Evolutionary conservation across 2,113 vertebrate species (phyloP).

Genomic region (Telmatochromis sp.): DNA sequence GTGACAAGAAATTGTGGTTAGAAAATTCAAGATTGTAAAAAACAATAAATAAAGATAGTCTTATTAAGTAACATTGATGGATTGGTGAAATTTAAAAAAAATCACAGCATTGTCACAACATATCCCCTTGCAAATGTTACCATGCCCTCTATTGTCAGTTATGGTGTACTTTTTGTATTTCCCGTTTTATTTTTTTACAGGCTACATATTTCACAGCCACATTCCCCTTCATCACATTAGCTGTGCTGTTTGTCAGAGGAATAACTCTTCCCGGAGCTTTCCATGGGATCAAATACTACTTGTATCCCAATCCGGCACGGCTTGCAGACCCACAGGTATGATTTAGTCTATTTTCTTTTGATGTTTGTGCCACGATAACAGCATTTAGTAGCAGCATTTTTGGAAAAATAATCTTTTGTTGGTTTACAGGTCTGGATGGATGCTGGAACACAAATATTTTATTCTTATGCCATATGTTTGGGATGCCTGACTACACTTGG

Average conservation of each 20-base stretch:
- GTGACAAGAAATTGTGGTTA: background rate
- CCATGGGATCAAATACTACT: constrained; percentile 81
- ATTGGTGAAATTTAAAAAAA: background rate
- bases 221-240: constrained; percentile 82
- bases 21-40: background rate
- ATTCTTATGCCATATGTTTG: constrained; percentile 61
- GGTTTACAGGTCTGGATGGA: constrained; percentile 65
- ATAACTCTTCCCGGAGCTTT: constrained; percentile 80
- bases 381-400: background rate
- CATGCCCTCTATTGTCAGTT: background rate
- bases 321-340: constrained; percentile 83
- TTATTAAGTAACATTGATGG: background rate
- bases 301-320: constrained; percentile 77
- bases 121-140: background rate
- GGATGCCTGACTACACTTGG: constrained; percentile 61
- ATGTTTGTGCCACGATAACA: background rate
- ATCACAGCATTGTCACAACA: background rate
- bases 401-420: background rate
- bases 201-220: constrained; percentile 87
- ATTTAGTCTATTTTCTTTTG: background rate
- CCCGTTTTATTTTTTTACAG: constrained; percentile 44
- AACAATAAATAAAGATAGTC: background rate
- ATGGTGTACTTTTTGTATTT: background rate
- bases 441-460: constrained; percentile 69
- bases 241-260: constrained; percentile 79